Base-by-base conservation (phyloP, 1,140 invertebrate genomes). In the Lordiphosa stackelbergi region DNA sequence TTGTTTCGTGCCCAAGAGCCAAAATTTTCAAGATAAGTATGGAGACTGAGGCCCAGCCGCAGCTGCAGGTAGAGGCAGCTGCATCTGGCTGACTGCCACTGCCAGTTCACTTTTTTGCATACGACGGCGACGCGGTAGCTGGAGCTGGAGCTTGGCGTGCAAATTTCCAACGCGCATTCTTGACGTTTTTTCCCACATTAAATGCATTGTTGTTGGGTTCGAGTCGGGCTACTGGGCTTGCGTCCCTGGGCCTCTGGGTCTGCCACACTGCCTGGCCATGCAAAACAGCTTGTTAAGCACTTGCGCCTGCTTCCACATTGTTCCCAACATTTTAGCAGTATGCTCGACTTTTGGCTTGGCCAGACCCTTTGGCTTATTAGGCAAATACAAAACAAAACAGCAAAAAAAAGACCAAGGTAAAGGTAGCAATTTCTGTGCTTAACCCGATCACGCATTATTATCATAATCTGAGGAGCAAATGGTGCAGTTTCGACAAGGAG, bases 131-230 rank as follows among this genome's bases (percentile, higher is more conserved):
- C 19, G 22, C 11, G 46, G 13, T 0, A 61, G 22, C 45, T 13
- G 45, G 36, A 24, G 43, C 60, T 55, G 40, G 10, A 35, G 40
- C 52, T 36, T 63, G 59, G 56, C 59, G 60, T 72, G 72, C 77
- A 74, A 69, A 77, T 77, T 58, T 71, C 71, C 53, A 53, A 74
- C 64, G 64, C 56, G 64, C 71, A 71, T 74, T 85, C 79, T 85
- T 85, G 81, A 85, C 79, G 81, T 75, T 85, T 85, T 84, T 85
- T 85, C 79, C 81, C 79, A 85, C 79, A 85, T 85, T 85, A 85
- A 75, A 42, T 58, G 74, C 79, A 78, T 73, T 79, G 74, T 83
- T 75, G 58, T 55, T 51, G 41, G n/a, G 31, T 6, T 24, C 34
- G 11, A 31, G 52, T 31, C 54, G 34, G 34, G 46, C 62, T 60